These are phyloP conservation scores for Ibycter americanus DNA, from an alignment of 2,797 vertebrate genomes.

Conservation along the genomic window DNA sequence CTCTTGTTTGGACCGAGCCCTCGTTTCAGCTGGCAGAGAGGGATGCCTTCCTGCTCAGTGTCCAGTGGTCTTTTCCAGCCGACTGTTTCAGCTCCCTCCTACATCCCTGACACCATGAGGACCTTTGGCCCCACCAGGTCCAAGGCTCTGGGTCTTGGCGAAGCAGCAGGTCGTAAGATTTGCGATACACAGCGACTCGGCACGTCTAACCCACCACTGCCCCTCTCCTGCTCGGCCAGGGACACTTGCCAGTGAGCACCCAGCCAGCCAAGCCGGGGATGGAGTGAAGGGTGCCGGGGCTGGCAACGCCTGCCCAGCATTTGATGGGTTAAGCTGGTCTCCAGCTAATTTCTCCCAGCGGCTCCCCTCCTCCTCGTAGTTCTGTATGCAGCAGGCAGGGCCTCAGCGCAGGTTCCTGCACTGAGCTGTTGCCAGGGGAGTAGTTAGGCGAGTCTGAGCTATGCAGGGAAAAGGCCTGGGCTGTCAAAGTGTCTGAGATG, in stretches of 20 bases:
- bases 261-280: background rate
- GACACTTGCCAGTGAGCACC: background rate
- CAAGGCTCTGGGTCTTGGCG: background rate
- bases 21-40: background rate
- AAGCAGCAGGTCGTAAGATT: background rate
- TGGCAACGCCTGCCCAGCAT: constrained; percentile 39
- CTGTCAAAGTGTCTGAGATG: constrained; percentile 93
- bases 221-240: background rate
- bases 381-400: constrained; percentile 74
- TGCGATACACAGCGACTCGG: rapidly evolving
- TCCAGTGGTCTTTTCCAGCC: background rate
- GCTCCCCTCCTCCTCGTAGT: constrained; percentile 65
- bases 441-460: constrained; percentile 82
- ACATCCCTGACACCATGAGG: background rate
- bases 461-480: constrained; percentile 91
- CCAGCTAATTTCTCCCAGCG: constrained; percentile 67
- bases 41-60: background rate
- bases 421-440: constrained; percentile 95
- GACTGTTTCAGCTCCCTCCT: background rate
- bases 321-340: constrained; percentile 65
- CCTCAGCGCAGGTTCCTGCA: constrained; percentile 69
- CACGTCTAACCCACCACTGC: background rate
- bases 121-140: background rate
- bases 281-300: background rate
- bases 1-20: background rate